Evolutionary conservation across 2,113 vertebrate genomes (phyloP).

Genomic region (Puffinus mauretanicus): DNA sequence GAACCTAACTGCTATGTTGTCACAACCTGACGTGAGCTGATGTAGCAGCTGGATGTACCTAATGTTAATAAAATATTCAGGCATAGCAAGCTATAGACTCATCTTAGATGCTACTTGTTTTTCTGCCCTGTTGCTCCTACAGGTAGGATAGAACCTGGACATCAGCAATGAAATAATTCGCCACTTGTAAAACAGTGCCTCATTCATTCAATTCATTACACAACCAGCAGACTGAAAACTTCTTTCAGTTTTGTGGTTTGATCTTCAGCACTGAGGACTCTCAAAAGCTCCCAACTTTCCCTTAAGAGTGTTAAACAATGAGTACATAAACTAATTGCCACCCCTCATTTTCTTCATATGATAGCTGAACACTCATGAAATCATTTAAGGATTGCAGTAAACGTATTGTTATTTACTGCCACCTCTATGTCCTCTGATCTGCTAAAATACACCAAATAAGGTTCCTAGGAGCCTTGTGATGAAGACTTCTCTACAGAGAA

Average conservation of each 20-base stretch:
- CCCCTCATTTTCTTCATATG: not conserved
- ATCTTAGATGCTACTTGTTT: not conserved
- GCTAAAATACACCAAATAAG: not conserved
- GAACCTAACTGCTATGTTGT: rapidly evolving
- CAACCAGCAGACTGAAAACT: not conserved
- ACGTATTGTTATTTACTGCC: not conserved
- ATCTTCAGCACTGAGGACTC: not conserved
- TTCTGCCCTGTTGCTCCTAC: not conserved
- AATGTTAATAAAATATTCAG: not conserved
- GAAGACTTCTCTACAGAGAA: not conserved
- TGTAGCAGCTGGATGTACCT: not conserved
- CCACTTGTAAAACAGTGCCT: not conserved
- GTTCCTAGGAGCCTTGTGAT: not conserved
- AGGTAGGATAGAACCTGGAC: not conserved
- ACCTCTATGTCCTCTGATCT: not conserved
- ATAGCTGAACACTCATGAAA: not conserved
- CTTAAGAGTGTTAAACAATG: not conserved
- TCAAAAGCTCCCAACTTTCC: not conserved
- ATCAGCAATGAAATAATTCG: not conserved
- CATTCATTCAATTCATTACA: not conserved
- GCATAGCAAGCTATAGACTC: not conserved
- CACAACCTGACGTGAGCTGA: not conserved
- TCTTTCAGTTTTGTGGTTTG: not conserved
- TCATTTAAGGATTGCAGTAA: not conserved
- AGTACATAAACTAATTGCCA: not conserved